Base-by-base conservation (phyloP, 2,797 vertebrate species). In the Sciaenops ocellatus region DNA sequence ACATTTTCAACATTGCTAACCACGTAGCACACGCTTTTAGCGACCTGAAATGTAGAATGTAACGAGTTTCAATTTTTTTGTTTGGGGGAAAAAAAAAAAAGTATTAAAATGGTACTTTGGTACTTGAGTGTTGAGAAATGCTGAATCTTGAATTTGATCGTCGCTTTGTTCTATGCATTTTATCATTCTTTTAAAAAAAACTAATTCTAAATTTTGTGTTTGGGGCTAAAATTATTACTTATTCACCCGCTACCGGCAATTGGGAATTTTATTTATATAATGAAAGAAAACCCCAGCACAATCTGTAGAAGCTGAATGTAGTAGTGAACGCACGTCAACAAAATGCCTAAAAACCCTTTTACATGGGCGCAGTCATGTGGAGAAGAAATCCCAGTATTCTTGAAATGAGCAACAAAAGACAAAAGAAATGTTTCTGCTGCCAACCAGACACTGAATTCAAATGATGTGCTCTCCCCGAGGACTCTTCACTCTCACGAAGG, bases 1-100 rank as follows among this genome's bases (percentile, higher is more conserved):
- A 61, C 46, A 15, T 85, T 74, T 76, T 78, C 65, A 54, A 59
- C 48, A 16, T 63, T n/a, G 57, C 69, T 87, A 70, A 86, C 63
- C 62, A 64, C 6, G 24, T 87, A 83, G 78, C 73, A 76, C 66
- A 64, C 2, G 62, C 66, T 77, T 85, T 55, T 89, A 86, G 72
- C 2, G 1, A 70, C 71, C 63, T 76, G 69, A 89, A 78, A 69
- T n/a, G 47, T 89, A 90, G 83, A 90, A 78, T 85, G 78, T 87
- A 84, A 86, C 54, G 20, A 69, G 52, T 61, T 75, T 48, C 66
- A 74, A 56, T 73, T 42, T 78, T 82, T 76, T 34, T 82, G 26
- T 64, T 73, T 73, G 34, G 34, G 34, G n/a, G n/a, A n/a, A n/a
- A 10, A 18, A 18, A 22, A 51, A 28, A 44, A 63, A 79, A 79